These are phyloP conservation scores for Coleophora flavipennella DNA, from an alignment of 2,888 invertebrate genomes.

Conservation along the genomic window DNA sequence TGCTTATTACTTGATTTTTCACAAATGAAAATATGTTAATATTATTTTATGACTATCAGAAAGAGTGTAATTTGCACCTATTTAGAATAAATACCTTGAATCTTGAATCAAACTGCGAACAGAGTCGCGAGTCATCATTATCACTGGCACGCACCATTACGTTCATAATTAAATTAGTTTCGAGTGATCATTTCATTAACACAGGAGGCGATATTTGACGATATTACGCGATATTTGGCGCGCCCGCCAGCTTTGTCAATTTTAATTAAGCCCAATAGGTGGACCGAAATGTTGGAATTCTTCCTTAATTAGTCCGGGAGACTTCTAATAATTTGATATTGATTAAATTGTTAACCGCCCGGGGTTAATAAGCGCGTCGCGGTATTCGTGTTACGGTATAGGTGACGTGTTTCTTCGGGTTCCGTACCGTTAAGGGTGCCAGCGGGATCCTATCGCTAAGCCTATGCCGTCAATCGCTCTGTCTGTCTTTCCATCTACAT, in stretches of 20 bases:
- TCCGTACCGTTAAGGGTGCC: too few species aligned
- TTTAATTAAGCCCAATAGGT: slow-evolving; percentile 70
- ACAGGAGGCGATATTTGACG: slow-evolving; percentile 68
- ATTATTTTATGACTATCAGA: too few species aligned
- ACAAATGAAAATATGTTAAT: too few species aligned
- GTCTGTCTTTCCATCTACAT: too few species aligned
- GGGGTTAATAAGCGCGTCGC: slow-evolving; percentile 59
- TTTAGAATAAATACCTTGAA: too few species aligned
- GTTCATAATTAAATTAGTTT: slow-evolving; percentile 71
- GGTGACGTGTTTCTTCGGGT: too few species aligned
- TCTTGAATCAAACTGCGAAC: neutral
- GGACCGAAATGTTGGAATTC: slow-evolving; percentile 70
- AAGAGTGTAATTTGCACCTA: too few species aligned
- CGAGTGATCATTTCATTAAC: slow-evolving; percentile 70
- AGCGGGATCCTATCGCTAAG: too few species aligned
- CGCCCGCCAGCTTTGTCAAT: slow-evolving; percentile 65
- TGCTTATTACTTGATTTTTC: too few species aligned
- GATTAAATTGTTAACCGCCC: slow-evolving; percentile 47
- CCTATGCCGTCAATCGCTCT: too few species aligned
- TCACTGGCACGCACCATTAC: slow-evolving; percentile 68
- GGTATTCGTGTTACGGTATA: slow-evolving; percentile 35
- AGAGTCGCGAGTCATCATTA: slow-evolving; percentile 27
- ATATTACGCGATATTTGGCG: slow-evolving; percentile 29
- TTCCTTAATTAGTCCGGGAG: slow-evolving; percentile 69
- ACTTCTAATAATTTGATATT: slow-evolving; percentile 60